phyloP scores from a whole-genome alignment of 2,797 vertebrate species.

The Amniataba percoides region DNA sequence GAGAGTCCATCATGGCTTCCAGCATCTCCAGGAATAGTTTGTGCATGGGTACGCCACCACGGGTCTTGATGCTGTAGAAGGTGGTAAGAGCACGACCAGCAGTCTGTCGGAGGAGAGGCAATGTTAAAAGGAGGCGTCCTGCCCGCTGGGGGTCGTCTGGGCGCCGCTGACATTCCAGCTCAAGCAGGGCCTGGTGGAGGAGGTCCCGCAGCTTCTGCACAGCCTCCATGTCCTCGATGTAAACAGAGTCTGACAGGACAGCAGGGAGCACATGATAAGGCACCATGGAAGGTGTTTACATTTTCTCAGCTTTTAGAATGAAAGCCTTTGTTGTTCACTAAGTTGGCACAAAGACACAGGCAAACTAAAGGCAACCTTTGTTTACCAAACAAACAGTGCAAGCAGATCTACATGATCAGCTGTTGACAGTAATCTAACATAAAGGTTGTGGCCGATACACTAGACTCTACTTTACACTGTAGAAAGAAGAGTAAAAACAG shows the following conservation, averaged over 20 bases:
- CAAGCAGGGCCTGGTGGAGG: slow-evolving; percentile 92
- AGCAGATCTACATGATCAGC: slow-evolving; percentile 34
- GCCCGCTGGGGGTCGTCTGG: slow-evolving; percentile 87
- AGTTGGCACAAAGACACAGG: slow-evolving; percentile 3
- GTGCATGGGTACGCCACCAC: slow-evolving; percentile 95
- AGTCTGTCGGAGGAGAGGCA: slow-evolving; percentile 93
- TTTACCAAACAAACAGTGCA: slow-evolving; percentile 73
- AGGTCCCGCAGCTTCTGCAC: slow-evolving; percentile 94
- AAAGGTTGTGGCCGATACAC: neutral
- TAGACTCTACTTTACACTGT: neutral
- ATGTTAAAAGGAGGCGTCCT: slow-evolving; percentile 91
- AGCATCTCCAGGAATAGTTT: slow-evolving; percentile 97
- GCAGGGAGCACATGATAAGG: slow-evolving; percentile 30
- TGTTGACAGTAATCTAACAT: slow-evolving; percentile 70
- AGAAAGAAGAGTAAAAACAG: neutral
- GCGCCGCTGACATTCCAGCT: slow-evolving; percentile 89
- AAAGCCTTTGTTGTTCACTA: neutral
- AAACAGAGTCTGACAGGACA: slow-evolving; percentile 88
- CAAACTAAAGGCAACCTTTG: slow-evolving; percentile 24
- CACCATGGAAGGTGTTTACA: neutral
- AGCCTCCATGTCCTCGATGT: slow-evolving; percentile 93
- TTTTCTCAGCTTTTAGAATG: slow-evolving; percentile 14
- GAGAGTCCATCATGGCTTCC: slow-evolving; percentile 97
- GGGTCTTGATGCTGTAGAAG: slow-evolving; percentile 94
- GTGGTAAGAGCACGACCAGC: slow-evolving; percentile 92